Evolutionary conservation across 2,888 invertebrate genomes (phyloP).

Genomic region (Agrochola circellaris): DNA sequence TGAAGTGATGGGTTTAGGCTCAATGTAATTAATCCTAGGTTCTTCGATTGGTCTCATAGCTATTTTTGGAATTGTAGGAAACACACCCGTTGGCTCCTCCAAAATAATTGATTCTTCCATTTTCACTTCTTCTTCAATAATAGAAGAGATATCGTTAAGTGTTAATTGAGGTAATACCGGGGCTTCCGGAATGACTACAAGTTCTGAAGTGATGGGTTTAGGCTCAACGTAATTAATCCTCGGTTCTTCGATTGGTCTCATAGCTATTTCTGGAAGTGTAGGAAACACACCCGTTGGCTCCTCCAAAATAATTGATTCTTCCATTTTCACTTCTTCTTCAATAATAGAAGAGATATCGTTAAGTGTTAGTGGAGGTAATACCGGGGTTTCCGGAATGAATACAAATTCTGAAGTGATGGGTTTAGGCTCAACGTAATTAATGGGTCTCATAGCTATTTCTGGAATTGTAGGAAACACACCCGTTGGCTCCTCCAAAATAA

Average conservation of each 20-base stretch:
- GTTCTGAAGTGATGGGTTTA: not conserved
- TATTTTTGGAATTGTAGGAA: no score
- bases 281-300: not conserved
- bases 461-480: no score
- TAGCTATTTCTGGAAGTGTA: not conserved
- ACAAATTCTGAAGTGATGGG: no score
- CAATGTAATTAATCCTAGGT: no score
- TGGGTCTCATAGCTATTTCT: no score
- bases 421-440: no score
- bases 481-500: no score
- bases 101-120: not conserved
- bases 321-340: not conserved
- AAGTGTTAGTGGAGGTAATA: no score
- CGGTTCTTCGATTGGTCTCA: not conserved
- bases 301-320: not conserved
- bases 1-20: no score
- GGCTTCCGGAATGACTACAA: conserved; percentile 17
- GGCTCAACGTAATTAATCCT: not conserved
- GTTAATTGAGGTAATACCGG: conserved; percentile 23
- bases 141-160: not conserved
- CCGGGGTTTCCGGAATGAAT: no score
- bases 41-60: no score
- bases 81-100: not conserved
- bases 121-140: conserved; percentile 11
- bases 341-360: no score